These are phyloP conservation scores for Tillus elongatus DNA, from an alignment of 2,888 invertebrate species.

Conservation along the genomic window DNA sequence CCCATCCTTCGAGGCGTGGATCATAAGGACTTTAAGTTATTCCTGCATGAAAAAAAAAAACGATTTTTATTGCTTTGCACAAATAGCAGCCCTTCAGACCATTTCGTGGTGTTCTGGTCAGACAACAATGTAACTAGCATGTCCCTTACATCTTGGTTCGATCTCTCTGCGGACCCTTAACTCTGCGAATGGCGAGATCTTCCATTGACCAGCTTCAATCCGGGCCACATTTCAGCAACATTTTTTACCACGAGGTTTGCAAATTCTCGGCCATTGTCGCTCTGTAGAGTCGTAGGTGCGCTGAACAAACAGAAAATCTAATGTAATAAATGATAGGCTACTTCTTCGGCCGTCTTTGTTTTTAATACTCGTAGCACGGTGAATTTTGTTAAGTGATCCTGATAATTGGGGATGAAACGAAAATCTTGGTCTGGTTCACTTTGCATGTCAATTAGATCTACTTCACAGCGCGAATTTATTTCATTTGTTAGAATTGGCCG, in stretches of 20 bases:
- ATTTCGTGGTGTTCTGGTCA: constrained; percentile 6
- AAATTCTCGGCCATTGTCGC: too few species aligned
- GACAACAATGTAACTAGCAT: constrained; percentile 6
- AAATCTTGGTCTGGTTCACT: too few species aligned
- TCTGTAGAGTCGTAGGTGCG: too few species aligned
- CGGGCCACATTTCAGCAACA: constrained; percentile 1
- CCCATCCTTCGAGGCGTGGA: constrained; percentile 10
- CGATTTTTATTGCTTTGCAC: constrained; percentile 15
- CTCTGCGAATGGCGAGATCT: constrained; percentile 9
- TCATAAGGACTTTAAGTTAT: constrained; percentile 15
- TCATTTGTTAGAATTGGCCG: too few species aligned
- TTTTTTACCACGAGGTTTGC: neutral
- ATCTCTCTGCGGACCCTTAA: constrained; percentile 8
- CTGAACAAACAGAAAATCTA: too few species aligned
- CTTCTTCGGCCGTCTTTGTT: too few species aligned
- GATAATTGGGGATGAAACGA: too few species aligned
- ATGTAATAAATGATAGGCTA: too few species aligned
- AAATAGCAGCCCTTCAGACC: constrained; percentile 10
- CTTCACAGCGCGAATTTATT: too few species aligned
- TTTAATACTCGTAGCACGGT: too few species aligned
- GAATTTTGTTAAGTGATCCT: too few species aligned
- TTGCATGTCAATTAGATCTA: too few species aligned
- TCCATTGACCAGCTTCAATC: constrained; percentile 3
- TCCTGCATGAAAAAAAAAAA: constrained; percentile 12
- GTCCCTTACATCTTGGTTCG: constrained; percentile 7